phyloP scores from a whole-genome alignment of 2,888 invertebrate species.

The Globia sparganii region DNA sequence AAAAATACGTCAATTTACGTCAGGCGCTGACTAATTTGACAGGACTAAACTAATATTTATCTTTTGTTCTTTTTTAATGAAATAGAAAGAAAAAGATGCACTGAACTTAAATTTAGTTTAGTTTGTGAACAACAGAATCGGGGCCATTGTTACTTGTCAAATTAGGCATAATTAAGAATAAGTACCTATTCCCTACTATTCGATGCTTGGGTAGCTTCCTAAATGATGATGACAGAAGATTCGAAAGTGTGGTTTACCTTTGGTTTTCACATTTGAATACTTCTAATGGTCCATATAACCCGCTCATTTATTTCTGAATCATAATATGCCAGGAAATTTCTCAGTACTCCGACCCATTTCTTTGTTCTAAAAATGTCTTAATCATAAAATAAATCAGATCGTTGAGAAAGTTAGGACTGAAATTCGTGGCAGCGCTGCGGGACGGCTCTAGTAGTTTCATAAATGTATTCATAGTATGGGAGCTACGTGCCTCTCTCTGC shows the following conservation, averaged over 20 bases:
- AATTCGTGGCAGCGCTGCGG: slow-evolving; percentile 40
- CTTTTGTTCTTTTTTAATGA: too few relatives aligned
- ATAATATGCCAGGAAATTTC: slow-evolving; percentile 9
- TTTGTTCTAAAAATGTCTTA: slow-evolving; percentile 46
- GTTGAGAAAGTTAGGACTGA: slow-evolving; percentile 23
- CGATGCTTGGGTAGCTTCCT: not conserved
- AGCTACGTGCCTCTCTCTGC: slow-evolving; percentile 50
- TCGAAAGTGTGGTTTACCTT: not conserved
- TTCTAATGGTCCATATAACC: not conserved
- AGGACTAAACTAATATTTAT: too few relatives aligned
- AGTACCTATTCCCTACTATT: not conserved
- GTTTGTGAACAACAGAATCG: too few relatives aligned
- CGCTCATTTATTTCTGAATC: slow-evolving; percentile 5
- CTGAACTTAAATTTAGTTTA: too few relatives aligned
- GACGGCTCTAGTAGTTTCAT: slow-evolving; percentile 42
- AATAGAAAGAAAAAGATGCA: too few relatives aligned
- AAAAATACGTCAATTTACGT: too few relatives aligned
- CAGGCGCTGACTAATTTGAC: too few relatives aligned
- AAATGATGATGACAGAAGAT: not conserved
- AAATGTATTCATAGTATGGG: slow-evolving; percentile 61
- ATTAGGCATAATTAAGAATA: not conserved
- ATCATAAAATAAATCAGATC: slow-evolving; percentile 52
- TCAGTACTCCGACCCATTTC: slow-evolving; percentile 20
- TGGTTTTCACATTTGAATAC: not conserved
- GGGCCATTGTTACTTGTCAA: not conserved